Conservation (phyloP, 2,113 vertebrate genomes). For the Dasyprocta punctata region DNA sequence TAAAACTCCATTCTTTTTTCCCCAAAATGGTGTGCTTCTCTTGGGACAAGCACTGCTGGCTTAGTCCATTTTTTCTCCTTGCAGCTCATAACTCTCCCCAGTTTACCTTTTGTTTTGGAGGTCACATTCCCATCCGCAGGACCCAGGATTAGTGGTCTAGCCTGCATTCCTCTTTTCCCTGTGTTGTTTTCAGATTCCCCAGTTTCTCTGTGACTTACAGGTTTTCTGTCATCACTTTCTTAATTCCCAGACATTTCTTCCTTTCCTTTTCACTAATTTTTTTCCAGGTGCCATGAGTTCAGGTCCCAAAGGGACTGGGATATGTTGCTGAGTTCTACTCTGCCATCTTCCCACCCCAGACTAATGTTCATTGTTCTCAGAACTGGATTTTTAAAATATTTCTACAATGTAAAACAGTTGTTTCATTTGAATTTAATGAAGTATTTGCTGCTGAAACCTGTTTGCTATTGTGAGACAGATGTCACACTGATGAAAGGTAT, state of each 20-base stretch:
- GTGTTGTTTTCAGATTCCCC: background rate
- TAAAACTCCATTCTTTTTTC: too few relatives aligned
- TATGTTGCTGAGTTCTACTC: background rate
- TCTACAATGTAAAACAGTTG: background rate
- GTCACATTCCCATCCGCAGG: background rate
- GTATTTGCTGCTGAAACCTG: background rate
- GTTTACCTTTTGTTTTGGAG: background rate
- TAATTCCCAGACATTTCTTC: background rate
- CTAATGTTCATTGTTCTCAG: background rate
- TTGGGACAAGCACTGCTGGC: background rate
- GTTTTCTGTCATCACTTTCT: background rate
- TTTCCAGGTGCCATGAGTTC: background rate
- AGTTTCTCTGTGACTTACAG: background rate
- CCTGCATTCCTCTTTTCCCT: background rate
- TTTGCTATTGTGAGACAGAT: background rate
- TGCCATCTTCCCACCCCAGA: background rate
- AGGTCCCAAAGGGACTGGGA: background rate
- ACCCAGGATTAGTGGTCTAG: background rate
- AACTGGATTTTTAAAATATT: background rate
- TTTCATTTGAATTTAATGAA: background rate
- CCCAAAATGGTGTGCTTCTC: background rate
- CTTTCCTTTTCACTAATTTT: background rate
- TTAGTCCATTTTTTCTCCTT: background rate
- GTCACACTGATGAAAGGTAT: background rate
- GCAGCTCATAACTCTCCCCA: background rate